Base-by-base conservation (phyloP, 35 echinoderm and acorn worm species). In the Patiria miniata region DNA sequence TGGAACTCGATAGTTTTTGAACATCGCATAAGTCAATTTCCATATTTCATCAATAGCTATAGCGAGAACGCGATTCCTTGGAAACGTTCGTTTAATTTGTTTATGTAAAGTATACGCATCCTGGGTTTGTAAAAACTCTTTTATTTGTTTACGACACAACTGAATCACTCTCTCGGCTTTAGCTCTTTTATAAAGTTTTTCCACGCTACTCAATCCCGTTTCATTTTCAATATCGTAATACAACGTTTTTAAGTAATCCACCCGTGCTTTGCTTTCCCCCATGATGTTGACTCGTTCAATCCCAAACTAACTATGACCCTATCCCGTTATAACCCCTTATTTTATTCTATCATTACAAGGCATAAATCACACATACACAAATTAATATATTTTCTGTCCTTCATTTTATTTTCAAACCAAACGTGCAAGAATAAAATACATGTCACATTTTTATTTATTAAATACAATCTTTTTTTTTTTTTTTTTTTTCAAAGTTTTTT, bases 21-120 rank as follows among this genome's bases (percentile, higher is more conserved):
- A 84, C 29, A 37, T 82, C 80, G 4, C 10, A 18, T 16, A 30
- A 26, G 51, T 82, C 51, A 34, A 82, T 1, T 82, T 39, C 40
- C 47, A 53, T n/a, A 57, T 44, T 53, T 82, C 80, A 17, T 82
- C 80, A 2, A 28, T 51, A 26, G 12, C 7, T 7, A 34, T 3
- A 26, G 33, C 80, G 1, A 52, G 8, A 1, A 82, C 50, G 0
- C 47, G 18, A 82, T 82, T 82, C 0, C 80, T 15, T 51, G 61
- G 30, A 69, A 23, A 69, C 14, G 19, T 69, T 69, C 26, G 22
- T 53, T 26, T 52, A 26, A 16, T 33, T 30, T 40, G 79, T 34
- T 80, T 68, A 61, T 89, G 87, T 8, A 52, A 19, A 37, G 79
- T 89, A 37, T 89, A 83, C 0, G 79, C 81, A 80, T 80, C 78